phyloP scores from a whole-genome alignment of 2,113 vertebrate genomes.

The Syngnathus floridae region DNA sequence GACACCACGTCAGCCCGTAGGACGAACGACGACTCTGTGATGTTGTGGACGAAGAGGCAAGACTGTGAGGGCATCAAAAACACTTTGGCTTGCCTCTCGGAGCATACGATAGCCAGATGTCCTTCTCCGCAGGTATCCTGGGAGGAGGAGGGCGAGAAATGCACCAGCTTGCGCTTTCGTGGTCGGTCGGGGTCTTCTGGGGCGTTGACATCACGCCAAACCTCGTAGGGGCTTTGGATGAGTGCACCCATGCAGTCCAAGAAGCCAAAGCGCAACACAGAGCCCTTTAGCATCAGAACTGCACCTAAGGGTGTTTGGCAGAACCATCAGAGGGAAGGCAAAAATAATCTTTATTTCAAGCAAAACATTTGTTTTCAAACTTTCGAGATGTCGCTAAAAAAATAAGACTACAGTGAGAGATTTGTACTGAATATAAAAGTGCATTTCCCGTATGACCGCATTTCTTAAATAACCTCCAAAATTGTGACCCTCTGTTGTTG shows the following conservation, averaged over 20 bases:
- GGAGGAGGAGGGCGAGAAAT: slow-evolving; percentile 82
- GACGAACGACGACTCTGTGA: slow-evolving; percentile 96
- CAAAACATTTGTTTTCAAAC: not conserved
- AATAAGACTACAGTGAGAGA: not conserved
- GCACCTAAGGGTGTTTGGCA: slow-evolving; percentile 68
- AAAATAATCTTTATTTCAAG: not conserved
- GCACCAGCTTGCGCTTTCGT: slow-evolving; percentile 82
- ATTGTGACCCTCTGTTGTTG: too few relatives aligned
- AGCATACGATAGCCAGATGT: slow-evolving; percentile 90
- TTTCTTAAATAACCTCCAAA: not conserved
- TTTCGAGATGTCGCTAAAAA: not conserved
- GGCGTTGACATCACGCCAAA: slow-evolving; percentile 84
- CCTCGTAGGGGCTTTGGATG: slow-evolving; percentile 84
- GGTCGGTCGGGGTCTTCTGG: slow-evolving; percentile 80
- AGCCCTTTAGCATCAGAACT: slow-evolving; percentile 86
- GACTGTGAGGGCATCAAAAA: slow-evolving; percentile 95
- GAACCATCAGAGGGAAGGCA: not conserved
- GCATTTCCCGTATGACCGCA: not conserved
- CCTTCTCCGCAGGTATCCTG: slow-evolving; percentile 84
- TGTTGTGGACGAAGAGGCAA: slow-evolving; percentile 92
- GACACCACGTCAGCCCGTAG: slow-evolving; percentile 85
- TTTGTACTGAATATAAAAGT: not conserved
- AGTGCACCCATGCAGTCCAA: slow-evolving; percentile 81
- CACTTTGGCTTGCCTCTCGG: slow-evolving; percentile 97
- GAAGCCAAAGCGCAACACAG: slow-evolving; percentile 82